Conservation (phyloP, 2,888 invertebrate genomes). For the Meiosimyza decipiens region DNA sequence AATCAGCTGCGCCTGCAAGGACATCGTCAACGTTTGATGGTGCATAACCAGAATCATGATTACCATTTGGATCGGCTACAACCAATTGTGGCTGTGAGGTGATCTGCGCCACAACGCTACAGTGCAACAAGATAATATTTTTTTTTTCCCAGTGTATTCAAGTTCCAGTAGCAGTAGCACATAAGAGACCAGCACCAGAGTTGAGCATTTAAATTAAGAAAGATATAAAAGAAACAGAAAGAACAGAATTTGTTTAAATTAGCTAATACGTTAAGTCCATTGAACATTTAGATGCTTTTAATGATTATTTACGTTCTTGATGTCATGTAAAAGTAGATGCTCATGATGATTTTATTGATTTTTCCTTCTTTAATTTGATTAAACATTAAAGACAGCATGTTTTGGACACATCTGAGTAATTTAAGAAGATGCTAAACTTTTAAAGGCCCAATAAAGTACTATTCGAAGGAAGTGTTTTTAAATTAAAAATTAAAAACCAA, state of each 20-base stretch:
- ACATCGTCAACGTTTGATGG: slow-evolving; percentile 72
- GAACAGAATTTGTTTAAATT: background rate
- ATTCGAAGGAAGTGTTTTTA: too few relatives aligned
- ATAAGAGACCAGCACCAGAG: slow-evolving; percentile 15
- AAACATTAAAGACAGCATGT: too few relatives aligned
- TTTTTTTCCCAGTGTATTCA: slow-evolving; percentile 10
- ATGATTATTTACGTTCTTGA: too few relatives aligned
- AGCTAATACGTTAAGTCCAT: background rate
- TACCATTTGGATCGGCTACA: slow-evolving; percentile 80
- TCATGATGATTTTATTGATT: too few relatives aligned
- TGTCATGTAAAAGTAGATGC: too few relatives aligned
- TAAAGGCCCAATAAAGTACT: too few relatives aligned
- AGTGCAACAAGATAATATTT: slow-evolving; percentile 4
- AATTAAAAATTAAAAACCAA: too few relatives aligned
- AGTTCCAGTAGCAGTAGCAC: slow-evolving; percentile 17
- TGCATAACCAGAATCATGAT: slow-evolving; percentile 87
- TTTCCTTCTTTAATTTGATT: too few relatives aligned
- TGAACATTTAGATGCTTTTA: too few relatives aligned
- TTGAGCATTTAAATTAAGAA: background rate
- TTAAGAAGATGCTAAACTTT: too few relatives aligned
- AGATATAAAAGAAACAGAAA: background rate
- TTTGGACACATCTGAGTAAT: too few relatives aligned
- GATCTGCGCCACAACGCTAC: slow-evolving; percentile 72
- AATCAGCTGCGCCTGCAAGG: slow-evolving; percentile 70
- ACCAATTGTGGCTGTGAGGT: slow-evolving; percentile 69